phyloP scores from a whole-genome alignment of 2,797 vertebrate species.

The Notamacropus eugenii region DNA sequence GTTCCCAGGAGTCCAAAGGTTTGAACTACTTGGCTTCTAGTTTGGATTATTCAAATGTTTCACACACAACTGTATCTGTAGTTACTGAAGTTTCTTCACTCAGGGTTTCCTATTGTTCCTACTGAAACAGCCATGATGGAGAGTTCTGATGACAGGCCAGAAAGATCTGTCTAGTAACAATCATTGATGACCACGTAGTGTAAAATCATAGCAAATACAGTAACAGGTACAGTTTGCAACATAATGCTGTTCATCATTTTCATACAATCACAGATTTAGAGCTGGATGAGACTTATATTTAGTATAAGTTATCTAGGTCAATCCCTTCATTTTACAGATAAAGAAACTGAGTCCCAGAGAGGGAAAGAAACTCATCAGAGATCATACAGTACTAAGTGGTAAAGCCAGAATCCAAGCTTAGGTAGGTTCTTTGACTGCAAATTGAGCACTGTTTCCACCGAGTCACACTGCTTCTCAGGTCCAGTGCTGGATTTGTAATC shows the following conservation, averaged over 20 bases:
- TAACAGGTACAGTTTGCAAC: not conserved
- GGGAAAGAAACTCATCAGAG: not conserved
- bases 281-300: not conserved
- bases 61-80: not conserved
- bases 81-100: not conserved
- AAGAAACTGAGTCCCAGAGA: not conserved
- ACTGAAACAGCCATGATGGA: not conserved
- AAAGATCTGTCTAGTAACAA: conserved; percentile 16
- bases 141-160: conserved; percentile 14
- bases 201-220: not conserved
- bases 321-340: not conserved
- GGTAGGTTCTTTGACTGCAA: not conserved
- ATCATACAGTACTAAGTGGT: not conserved
- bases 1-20: not conserved
- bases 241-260: not conserved
- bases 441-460: not conserved
- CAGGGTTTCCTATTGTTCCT: not conserved
- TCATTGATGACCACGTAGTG: not conserved
- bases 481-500: not conserved
- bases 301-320: not conserved
- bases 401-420: not conserved
- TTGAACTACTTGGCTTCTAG: conserved; percentile 14
- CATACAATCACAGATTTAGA: not conserved
- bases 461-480: not conserved
- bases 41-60: not conserved